Evolutionary conservation across 2,797 vertebrate genomes (phyloP).

Genomic region (Anguilla obscura): DNA sequence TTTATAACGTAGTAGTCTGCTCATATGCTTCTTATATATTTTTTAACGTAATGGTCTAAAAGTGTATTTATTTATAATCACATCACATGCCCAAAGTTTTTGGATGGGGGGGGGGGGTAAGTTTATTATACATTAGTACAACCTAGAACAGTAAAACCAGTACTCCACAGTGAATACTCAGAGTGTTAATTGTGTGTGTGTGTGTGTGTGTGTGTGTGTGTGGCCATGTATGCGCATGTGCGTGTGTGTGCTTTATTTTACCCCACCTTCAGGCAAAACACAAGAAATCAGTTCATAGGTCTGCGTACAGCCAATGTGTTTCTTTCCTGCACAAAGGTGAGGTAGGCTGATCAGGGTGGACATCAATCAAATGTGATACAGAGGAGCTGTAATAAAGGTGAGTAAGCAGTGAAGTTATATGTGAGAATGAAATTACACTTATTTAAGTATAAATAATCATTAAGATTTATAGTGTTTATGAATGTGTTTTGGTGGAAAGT

Average conservation of each 20-base stretch:
- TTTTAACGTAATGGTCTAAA: neutral
- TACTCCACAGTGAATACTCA: neutral
- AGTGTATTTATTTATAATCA: neutral
- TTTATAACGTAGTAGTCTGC: neutral
- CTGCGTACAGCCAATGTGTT: neutral
- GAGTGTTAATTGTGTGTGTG: neutral
- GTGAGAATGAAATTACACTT: neutral
- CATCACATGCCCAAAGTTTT: neutral
- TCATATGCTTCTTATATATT: neutral
- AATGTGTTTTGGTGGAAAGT: no score
- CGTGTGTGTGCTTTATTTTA: neutral
- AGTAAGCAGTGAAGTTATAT: neutral
- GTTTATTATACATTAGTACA: neutral
- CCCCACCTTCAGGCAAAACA: slow-evolving; percentile 53
- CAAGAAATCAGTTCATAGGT: slow-evolving; percentile 31
- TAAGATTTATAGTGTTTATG: no score
- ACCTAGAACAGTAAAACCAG: neutral
- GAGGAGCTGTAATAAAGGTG: neutral
- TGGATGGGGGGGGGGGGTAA: neutral
- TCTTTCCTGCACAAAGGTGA: slow-evolving; percentile 1
- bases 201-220: neutral
- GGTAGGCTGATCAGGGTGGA: slow-evolving; percentile 9
- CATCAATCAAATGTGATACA: neutral
- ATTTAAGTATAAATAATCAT: neutral
- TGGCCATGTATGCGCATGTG: no score